These are phyloP conservation scores for Botrylloides violaceus DNA, from an alignment of 23 tunicate genomes.

Conservation along the genomic window DNA sequence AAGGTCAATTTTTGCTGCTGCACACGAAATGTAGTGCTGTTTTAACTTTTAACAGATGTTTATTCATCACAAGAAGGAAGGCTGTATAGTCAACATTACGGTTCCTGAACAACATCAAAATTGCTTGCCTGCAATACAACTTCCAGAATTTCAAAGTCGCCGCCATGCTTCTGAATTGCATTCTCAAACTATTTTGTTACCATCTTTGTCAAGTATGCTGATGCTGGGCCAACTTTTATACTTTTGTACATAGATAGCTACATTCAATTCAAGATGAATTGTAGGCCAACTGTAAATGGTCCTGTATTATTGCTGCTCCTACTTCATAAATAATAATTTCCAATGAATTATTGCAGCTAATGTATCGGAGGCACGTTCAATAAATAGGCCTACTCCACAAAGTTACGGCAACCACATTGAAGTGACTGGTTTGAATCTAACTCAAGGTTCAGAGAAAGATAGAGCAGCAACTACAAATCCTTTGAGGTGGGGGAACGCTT, in stretches of 20 bases:
- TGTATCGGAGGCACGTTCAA: not conserved
- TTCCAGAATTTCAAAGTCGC: constrained; percentile 4
- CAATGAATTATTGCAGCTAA: not conserved
- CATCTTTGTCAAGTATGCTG: not conserved
- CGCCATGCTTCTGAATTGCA: no score
- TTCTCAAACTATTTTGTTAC: not conserved
- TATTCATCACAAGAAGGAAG: constrained; percentile 17
- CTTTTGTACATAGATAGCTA: no score
- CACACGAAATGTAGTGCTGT: no score
- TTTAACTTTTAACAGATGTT: constrained; percentile 7
- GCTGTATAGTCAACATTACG: not conserved
- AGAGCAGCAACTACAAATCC: not conserved
- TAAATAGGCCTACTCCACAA: not conserved
- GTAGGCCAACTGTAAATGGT: no score
- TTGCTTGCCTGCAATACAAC: not conserved
- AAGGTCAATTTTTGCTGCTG: no score
- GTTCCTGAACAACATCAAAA: not conserved
- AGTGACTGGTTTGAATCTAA: constrained; percentile 11
- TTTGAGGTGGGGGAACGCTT: not conserved
- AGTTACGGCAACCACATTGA: not conserved
- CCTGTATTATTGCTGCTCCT: no score
- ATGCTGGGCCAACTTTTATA: no score
- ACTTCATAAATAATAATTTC: not conserved
- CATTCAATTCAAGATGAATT: no score
- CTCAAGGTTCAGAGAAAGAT: constrained; percentile 6